Percentiles rank a stretch among this genome's conserved stretches.
Evolutionary conservation across 1,140 invertebrate species (phyloP).

Genomic region (Helicoverpa armigera): DNA sequence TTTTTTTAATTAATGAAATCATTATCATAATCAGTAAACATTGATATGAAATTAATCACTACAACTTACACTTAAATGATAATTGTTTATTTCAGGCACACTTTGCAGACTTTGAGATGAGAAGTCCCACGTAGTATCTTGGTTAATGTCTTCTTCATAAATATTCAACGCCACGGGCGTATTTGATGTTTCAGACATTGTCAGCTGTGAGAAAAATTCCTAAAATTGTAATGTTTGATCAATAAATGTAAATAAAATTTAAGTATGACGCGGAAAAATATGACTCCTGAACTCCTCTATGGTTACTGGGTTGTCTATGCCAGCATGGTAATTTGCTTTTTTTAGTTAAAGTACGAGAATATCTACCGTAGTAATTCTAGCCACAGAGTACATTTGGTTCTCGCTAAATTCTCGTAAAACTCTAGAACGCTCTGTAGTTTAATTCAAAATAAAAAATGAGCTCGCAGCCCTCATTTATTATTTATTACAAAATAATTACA

Average conservation of each 20-base stretch:
- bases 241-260: slow-evolving; percentile 28
- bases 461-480: too few species aligned
- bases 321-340: not conserved
- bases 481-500: too few species aligned
- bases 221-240: slow-evolving; percentile 18
- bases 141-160: slow-evolving; percentile 68
- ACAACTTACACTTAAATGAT: slow-evolving; percentile 65
- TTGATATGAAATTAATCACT: too few species aligned
- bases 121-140: slow-evolving; percentile 64
- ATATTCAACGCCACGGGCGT: slow-evolving; percentile 54
- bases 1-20: too few species aligned
- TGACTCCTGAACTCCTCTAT: not conserved
- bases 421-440: too few species aligned
- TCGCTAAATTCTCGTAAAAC: too few species aligned
- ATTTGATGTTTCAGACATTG: slow-evolving; percentile 55
- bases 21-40: too few species aligned
- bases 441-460: too few species aligned
- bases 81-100: slow-evolving; percentile 64
- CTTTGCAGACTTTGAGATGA: slow-evolving; percentile 57
- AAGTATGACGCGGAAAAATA: slow-evolving; percentile 20
- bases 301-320: not conserved
- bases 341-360: not conserved
- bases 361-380: too few species aligned
- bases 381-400: too few species aligned
- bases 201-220: too few species aligned